Base-by-base conservation (phyloP, 2,113 vertebrate genomes). In the Mesocricetus auratus region DNA sequence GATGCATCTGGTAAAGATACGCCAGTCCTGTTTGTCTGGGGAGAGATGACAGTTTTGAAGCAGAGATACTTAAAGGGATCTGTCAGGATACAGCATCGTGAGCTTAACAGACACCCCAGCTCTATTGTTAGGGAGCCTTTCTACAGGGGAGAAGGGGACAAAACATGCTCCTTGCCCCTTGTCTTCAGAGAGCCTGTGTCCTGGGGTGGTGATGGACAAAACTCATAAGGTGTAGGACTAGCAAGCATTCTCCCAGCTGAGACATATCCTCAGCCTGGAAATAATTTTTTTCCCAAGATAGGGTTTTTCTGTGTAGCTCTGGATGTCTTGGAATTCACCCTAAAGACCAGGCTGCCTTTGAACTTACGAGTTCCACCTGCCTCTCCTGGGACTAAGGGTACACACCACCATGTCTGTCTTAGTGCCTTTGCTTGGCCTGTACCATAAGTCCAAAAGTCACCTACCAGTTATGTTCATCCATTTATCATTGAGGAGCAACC, bases 1-100 rank as follows among this genome's bases (percentile, higher is more conserved):
- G 31, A 98, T 97, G 97, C 97, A 99, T 29, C 99, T 97, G 13
- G 98, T 99, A 95, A 99, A 99, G 87, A 99, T 96, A n/a, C 99
- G 98, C 96, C 86, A 29, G 53, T 97, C 97, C 6, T 13, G 21
- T 64, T 91, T 58, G 62, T 94, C 97, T 98, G 88, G 53, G 88
- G 93, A 97, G 91, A 96, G 81, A 95, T 1, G 5, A 60, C 4
- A 53, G 16, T 39, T 50, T 69, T 1, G 10, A 19, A 29, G 69
- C 8, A 47, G 66, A 64, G 75, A 26, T 53, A 64, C 22, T 50
- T 86, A 31, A 47, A 11, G 69, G 66, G 12, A 8, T 33, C 0
- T 1, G 4, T 31, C 22, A 13, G 64, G 91, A 3, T 31, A 64
- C 31, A 50, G 81, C 47, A 64, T 58, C 42, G 0, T 0, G 33